Percentiles rank a stretch among this genome's conserved stretches.
These are phyloP conservation scores for Trematomus bernacchii DNA, from an alignment of 2,797 vertebrate species.

Conservation along the genomic window DNA sequence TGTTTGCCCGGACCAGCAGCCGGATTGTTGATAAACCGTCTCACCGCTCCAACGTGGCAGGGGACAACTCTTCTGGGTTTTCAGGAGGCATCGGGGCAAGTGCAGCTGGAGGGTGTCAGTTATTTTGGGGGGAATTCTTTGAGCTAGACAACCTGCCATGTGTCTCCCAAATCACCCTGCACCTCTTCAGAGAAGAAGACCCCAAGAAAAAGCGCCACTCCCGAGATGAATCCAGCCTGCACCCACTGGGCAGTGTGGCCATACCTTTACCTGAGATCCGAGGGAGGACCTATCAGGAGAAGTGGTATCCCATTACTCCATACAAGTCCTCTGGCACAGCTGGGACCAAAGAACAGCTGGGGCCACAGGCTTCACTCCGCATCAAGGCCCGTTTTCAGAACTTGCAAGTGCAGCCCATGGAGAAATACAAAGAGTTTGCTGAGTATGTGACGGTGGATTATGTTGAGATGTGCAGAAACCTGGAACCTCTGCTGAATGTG, in stretches of 20 bases:
- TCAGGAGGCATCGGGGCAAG: constrained; percentile 59
- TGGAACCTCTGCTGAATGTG: constrained; percentile 90
- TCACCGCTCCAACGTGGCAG: constrained; percentile 65
- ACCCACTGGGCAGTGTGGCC: constrained; percentile 86
- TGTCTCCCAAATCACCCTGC: constrained; percentile 86
- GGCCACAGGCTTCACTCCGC: constrained; percentile 84
- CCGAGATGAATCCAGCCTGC: constrained; percentile 74
- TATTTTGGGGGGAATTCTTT: constrained; percentile 96
- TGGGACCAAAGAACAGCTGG: constrained; percentile 74
- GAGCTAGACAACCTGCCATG: constrained; percentile 91
- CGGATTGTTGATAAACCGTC: constrained; percentile 78
- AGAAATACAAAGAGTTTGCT: constrained; percentile 95
- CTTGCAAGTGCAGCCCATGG: constrained; percentile 91
- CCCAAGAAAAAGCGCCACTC: constrained; percentile 86
- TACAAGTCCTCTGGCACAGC: constrained; percentile 70
- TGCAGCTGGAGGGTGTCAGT: constrained; percentile 76
- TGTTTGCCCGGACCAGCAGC: constrained; percentile 90
- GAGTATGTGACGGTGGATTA: constrained; percentile 94
- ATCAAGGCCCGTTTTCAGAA: constrained; percentile 90
- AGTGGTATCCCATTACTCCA: constrained; percentile 89
- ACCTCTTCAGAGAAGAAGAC: constrained; percentile 88
- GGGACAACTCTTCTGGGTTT: constrained; percentile 64
- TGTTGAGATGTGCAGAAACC: constrained; percentile 86
- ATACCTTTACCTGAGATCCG: constrained; percentile 84
- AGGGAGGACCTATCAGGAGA: constrained; percentile 86